Evolutionary conservation across 30 jellyfish, hydroid and myxozoan genomes (phyloP).

Genomic region (Aurelia sp.): DNA sequence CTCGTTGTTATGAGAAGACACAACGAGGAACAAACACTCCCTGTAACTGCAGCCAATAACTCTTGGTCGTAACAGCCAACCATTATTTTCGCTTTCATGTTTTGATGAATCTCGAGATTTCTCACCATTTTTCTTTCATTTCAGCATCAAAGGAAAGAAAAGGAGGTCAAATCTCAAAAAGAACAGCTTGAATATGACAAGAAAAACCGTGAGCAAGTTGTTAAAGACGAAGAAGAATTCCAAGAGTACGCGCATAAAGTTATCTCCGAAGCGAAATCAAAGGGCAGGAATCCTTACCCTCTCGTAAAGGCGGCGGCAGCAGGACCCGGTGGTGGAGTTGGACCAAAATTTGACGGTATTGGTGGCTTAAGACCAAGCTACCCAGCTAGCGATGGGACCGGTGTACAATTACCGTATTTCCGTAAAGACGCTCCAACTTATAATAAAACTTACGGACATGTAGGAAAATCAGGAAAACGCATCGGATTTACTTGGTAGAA

Average conservation of each 20-base stretch:
- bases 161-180: slow-evolving; percentile 30
- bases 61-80: no score
- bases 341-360: slow-evolving; percentile 95
- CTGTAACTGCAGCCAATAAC: no score
- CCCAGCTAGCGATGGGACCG: slow-evolving; percentile 93
- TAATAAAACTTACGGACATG: slow-evolving; percentile 89
- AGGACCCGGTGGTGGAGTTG: slow-evolving; percentile 99
- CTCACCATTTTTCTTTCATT: background rate
- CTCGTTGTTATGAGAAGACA: no score
- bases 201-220: slow-evolving; percentile 64
- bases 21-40: no score
- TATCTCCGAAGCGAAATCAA: slow-evolving; percentile 71
- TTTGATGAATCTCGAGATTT: no score
- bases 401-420: slow-evolving; percentile 94
- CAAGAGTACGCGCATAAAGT: slow-evolving; percentile 90
- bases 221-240: slow-evolving; percentile 87
- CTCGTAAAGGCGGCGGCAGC: slow-evolving; percentile 87
- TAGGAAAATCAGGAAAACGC: slow-evolving; percentile 91
- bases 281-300: slow-evolving; percentile 83
- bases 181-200: slow-evolving; percentile 76
- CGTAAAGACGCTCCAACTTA: slow-evolving; percentile 76
- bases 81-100: background rate
- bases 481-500: slow-evolving; percentile 95
- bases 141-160: slow-evolving; percentile 52
- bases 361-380: slow-evolving; percentile 98